A percentile compares a stretch with the other conserved stretches of the same genome.
Evolutionary conservation across 1,140 invertebrate species (phyloP).

Genomic region (Drusus annulatus): DNA sequence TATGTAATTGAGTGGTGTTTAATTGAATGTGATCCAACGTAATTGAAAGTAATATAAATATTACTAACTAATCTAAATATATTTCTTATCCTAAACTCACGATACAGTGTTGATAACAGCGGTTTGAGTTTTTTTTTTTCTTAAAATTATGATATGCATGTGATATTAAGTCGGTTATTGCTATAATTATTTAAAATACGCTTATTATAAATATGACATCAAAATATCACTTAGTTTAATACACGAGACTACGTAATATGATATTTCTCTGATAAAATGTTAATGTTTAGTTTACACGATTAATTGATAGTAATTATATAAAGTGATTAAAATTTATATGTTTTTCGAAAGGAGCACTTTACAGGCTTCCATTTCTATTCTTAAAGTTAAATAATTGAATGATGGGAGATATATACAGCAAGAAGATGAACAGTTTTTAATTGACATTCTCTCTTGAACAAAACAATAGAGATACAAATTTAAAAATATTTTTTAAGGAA

Average conservation of each 20-base stretch:
- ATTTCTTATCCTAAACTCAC: neutral
- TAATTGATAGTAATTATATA: neutral
- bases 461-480: too few species aligned
- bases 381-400: constrained; percentile 59
- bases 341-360: constrained; percentile 1
- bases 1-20: too few species aligned
- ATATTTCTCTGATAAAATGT: constrained; percentile 22
- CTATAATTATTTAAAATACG: constrained; percentile 30
- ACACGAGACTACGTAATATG: constrained; percentile 15
- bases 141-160: constrained; percentile 55
- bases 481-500: too few species aligned
- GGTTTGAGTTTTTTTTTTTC: constrained; percentile 40
- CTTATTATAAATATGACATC: constrained; percentile 14
- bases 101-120: constrained; percentile 32
- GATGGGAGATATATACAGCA: constrained; percentile 58
- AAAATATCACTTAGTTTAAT: neutral
- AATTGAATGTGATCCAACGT: too few species aligned
- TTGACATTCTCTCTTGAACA: constrained; percentile 6
- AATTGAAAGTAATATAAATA: neutral
- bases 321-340: constrained; percentile 10
- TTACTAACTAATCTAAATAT: neutral
- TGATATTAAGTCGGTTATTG: constrained; percentile 59
- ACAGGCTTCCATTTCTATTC: constrained; percentile 16
- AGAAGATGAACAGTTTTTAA: constrained; percentile 53
- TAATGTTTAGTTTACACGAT: too few species aligned